Percentiles rank a stretch among this genome's conserved stretches.
phyloP scores from a whole-genome alignment of 2,888 invertebrate species.

The Drosophila phalerata region DNA sequence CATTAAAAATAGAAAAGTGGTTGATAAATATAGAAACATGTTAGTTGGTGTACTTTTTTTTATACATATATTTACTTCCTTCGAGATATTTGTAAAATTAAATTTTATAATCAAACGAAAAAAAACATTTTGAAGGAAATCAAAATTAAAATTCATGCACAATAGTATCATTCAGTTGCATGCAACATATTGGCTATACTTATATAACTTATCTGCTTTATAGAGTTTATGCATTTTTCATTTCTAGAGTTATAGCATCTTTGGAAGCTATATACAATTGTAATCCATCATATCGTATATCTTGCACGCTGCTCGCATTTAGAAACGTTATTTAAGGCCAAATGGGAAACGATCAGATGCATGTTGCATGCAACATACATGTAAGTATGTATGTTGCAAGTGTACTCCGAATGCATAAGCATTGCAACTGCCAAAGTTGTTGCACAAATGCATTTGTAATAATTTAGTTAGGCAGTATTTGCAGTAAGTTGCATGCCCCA shows the following conservation, averaged over 20 bases:
- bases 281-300: constrained; percentile 57
- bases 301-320: not conserved
- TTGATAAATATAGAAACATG: not conserved
- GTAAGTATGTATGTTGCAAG: constrained; percentile 9
- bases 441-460: constrained; percentile 68
- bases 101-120: too few relatives aligned
- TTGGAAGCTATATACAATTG: constrained; percentile 42
- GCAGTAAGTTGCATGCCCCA: constrained; percentile 25
- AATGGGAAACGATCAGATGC: constrained; percentile 41
- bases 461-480: constrained; percentile 49
- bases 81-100: too few relatives aligned
- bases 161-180: too few relatives aligned
- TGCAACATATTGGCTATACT: not conserved
- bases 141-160: too few relatives aligned
- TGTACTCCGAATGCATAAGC: constrained; percentile 17
- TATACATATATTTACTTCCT: too few relatives aligned
- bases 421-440: constrained; percentile 56
- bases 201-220: not conserved
- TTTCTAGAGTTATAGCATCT: not conserved
- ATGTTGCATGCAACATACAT: constrained; percentile 1
- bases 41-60: not conserved
- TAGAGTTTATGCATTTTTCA: not conserved
- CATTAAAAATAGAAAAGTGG: not conserved
- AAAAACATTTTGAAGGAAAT: too few relatives aligned
- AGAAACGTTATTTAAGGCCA: constrained; percentile 37